Evolutionary conservation across 1,140 invertebrate genomes (phyloP), one percentile per base, ranked within the genome.

Genomic region (honey bee (Apis mellifera)): DNA sequence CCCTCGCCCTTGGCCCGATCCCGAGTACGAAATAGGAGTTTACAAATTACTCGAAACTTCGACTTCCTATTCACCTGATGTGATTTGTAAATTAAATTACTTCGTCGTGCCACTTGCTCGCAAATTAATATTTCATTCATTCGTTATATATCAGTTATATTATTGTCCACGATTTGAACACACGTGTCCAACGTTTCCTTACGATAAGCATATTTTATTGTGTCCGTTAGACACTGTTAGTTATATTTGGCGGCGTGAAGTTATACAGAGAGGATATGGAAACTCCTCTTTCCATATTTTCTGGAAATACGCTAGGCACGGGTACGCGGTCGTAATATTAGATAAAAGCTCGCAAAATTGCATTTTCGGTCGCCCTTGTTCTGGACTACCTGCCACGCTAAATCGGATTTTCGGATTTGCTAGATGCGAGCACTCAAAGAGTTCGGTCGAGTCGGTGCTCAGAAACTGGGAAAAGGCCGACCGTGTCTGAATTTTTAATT

Each of bases 391-490:
- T 68, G 75, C 65, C 75, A 68, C 65, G 12, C 75, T 60, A 84
- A 88, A 88, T 87, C 78, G 83, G 86, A 87, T 88, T 88, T 82
- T 82, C 86, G 83, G 83, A 88, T 88, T 87, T 87, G 86, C 66
- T 82, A 72, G 79, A 84, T 85, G 76, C 74, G 64, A 84, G 65
- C 78, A 77, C 79, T 87, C 82, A 84, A 87, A 87, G 85, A 80
- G 86, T 80, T 77, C 82, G 64, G 60, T 66, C 57, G 52, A 77
- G 78, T 86, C 66, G 66, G 32, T 64, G 70, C 83, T 77, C 76
- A 71, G 71, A n/a, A n/a, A 26, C 72, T 32, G 55, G 32, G 76
- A 65, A 69, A 82, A 82, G 69, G 48, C 65, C 52, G 26, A 19
- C 13, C 52, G 15, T 62, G 32, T 17, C 75, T 80, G 85, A 86